These are phyloP conservation scores for Crotalus adamanteus DNA, from an alignment of 2,797 vertebrate species.

Conservation along the genomic window DNA sequence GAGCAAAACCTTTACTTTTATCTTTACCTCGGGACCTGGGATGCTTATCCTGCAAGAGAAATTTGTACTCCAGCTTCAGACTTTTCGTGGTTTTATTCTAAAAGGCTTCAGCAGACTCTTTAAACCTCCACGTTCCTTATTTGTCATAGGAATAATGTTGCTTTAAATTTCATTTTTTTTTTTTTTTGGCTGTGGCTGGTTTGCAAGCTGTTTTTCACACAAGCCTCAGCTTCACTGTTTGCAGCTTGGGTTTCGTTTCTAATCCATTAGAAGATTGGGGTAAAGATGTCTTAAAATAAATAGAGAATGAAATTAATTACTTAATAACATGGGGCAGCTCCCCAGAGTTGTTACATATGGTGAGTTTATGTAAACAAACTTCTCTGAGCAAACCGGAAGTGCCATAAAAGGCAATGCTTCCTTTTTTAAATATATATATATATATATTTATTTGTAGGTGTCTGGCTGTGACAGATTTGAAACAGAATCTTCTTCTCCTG, in stretches of 20 bases:
- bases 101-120: background rate
- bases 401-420: too few species aligned
- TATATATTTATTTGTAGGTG: background rate
- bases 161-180: background rate
- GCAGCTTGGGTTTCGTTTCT: background rate
- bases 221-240: too few species aligned
- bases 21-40: too few species aligned
- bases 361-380: background rate
- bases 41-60: background rate
- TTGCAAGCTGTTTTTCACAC: background rate
- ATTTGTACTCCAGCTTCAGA: background rate
- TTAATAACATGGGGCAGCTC: background rate
- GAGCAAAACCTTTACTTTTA: too few species aligned
- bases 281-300: background rate
- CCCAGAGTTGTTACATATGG: background rate
- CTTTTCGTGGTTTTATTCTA: background rate
- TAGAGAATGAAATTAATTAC: background rate
- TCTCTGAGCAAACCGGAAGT: background rate
- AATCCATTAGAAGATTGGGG: background rate
- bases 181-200: background rate
- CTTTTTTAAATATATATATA: too few species aligned
- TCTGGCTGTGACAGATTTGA: background rate
- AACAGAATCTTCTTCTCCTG: background rate
- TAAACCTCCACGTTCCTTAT: background rate
- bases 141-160: background rate